These are phyloP conservation scores for Scaeva pyrastri DNA, from an alignment of 2,888 invertebrate species.

Conservation along the genomic window DNA sequence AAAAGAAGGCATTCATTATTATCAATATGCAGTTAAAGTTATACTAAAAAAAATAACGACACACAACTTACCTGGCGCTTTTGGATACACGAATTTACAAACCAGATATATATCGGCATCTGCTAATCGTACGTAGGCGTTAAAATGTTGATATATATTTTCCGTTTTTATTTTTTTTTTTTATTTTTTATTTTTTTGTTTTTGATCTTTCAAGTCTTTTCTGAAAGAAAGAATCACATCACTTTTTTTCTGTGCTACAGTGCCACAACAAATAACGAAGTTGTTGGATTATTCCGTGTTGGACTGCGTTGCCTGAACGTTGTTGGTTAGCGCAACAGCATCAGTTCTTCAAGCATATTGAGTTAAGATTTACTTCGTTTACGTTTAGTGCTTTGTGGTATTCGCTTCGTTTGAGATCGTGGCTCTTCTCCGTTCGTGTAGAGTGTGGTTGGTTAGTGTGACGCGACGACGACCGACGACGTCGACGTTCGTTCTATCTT, in stretches of 20 bases:
- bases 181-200: conserved; percentile 40
- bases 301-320: conserved; percentile 66
- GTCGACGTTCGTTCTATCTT: conserved; percentile 38
- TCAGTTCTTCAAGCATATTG: conserved; percentile 65
- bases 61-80: conserved; percentile 70
- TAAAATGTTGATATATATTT: conserved; percentile 73
- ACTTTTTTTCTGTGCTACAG: conserved; percentile 56
- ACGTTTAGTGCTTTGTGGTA: conserved; percentile 64
- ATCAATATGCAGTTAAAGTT: conserved; percentile 12
- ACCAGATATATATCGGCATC: conserved; percentile 63
- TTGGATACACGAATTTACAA: conserved; percentile 61
- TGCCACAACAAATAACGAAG: conserved; percentile 72
- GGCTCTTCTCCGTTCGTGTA: conserved; percentile 43
- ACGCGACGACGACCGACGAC: conserved; percentile 24
- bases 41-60: conserved; percentile 30
- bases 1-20: conserved; percentile 18
- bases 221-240: conserved; percentile 72
- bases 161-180: conserved; percentile 43
- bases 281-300: conserved; percentile 72
- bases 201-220: conserved; percentile 66
- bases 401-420: conserved; percentile 67
- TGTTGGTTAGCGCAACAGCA: conserved; percentile 65
- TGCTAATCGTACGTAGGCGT: conserved; percentile 73
- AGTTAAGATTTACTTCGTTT: conserved; percentile 69
- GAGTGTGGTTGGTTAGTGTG: neutral